These are phyloP conservation scores for Cacatua alba DNA, from an alignment of 2,113 vertebrate genomes.

Conservation along the genomic window DNA sequence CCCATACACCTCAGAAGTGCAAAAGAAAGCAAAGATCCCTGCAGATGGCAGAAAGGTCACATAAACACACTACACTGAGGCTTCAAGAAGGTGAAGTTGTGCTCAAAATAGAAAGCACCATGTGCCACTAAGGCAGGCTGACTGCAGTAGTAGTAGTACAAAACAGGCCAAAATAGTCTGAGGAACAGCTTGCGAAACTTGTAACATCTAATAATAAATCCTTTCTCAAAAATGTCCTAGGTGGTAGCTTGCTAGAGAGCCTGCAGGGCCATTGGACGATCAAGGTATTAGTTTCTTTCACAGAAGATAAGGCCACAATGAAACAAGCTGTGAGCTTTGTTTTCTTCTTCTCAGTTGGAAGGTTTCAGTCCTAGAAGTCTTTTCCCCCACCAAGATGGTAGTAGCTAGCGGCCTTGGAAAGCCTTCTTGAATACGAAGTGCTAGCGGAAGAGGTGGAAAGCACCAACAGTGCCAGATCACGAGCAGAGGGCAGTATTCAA, in stretches of 20 bases:
- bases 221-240: neutral
- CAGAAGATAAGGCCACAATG: neutral
- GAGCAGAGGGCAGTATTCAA: neutral
- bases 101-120: neutral
- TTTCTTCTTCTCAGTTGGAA: neutral
- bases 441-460: neutral
- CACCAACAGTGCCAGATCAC: neutral
- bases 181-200: neutral
- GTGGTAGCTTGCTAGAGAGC: neutral
- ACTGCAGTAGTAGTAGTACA: neutral
- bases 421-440: neutral
- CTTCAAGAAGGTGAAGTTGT: neutral
- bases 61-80: neutral
- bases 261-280: neutral
- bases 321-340: neutral
- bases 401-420: neutral
- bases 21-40: neutral
- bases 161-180: neutral
- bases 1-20: neutral
- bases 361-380: neutral
- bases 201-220: neutral
- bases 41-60: neutral
- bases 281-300: neutral
- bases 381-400: neutral
- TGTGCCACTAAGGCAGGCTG: neutral